Evolutionary conservation across 1,140 invertebrate species (phyloP).

Genomic region (Drosophila lowei): DNA sequence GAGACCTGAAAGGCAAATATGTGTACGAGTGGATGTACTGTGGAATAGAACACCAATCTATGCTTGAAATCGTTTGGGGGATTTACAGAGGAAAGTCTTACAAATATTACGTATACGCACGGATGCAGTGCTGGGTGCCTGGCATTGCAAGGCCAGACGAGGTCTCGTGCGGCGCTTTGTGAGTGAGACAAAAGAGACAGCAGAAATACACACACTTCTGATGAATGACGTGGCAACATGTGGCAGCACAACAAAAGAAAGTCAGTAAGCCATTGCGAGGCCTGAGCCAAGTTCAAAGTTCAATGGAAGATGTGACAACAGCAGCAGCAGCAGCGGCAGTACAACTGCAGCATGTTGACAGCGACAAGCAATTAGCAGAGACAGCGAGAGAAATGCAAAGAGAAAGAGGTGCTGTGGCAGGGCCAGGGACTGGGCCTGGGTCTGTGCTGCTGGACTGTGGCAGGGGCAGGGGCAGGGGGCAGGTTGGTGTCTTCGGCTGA

Average conservation of each 20-base stretch:
- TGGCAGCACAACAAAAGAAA: conserved; percentile 60
- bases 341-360: conserved; percentile 48
- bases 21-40: conserved; percentile 2
- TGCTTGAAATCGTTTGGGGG: not conserved
- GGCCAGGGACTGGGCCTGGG: too few species aligned
- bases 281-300: conserved; percentile 73
- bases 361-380: conserved; percentile 46
- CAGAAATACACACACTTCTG: conserved; percentile 13
- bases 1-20: conserved; percentile 3
- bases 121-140: conserved; percentile 33
- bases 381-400: not conserved
- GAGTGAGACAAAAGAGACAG: conserved; percentile 19
- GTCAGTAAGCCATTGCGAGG: conserved; percentile 41
- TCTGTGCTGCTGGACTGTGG: too few species aligned
- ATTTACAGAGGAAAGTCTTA: conserved; percentile 1
- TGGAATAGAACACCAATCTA: not conserved
- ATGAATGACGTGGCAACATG: conserved; percentile 34
- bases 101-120: conserved; percentile 68
- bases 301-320: conserved; percentile 56
- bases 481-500: conserved; percentile 4
- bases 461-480: too few species aligned
- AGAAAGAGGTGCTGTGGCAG: conserved; percentile 2
- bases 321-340: too few species aligned
- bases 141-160: conserved; percentile 49
- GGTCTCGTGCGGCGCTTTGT: conserved; percentile 9